phyloP scores from a whole-genome alignment of 2,113 vertebrate genomes.

The Prolemur simus region DNA sequence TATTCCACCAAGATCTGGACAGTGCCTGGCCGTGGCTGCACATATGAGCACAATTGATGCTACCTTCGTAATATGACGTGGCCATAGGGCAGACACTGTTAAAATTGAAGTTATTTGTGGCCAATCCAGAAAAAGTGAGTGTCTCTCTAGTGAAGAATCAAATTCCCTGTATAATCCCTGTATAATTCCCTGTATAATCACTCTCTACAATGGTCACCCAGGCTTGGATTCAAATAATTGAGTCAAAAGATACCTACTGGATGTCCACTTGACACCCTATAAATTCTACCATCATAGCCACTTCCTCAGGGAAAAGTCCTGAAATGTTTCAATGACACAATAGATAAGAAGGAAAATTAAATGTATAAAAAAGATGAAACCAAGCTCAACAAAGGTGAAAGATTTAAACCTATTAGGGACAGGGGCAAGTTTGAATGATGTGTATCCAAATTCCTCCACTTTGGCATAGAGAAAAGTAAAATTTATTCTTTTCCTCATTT shows the following conservation, averaged over 20 bases:
- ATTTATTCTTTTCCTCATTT: not conserved
- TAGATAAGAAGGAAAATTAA: not conserved
- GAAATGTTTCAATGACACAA: not conserved
- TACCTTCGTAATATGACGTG: not conserved
- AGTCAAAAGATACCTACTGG: not conserved
- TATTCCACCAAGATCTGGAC: not conserved
- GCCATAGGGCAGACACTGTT: not conserved
- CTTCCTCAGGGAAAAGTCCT: not conserved
- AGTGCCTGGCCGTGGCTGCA: too few species aligned
- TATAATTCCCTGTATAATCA: not conserved
- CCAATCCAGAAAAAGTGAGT: not conserved
- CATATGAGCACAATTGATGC: accelerated
- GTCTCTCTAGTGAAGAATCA: not conserved
- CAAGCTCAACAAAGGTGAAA: not conserved
- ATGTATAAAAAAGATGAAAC: not conserved
- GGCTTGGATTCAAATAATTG: not conserved
- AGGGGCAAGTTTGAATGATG: not conserved
- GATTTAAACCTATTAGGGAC: not conserved
- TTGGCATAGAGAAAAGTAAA: not conserved
- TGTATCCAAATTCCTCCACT: not conserved
- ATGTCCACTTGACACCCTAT: not conserved
- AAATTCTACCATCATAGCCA: not conserved
- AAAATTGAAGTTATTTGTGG: not conserved
- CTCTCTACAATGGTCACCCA: not conserved
- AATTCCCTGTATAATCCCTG: not conserved